Evolutionary conservation across 2,797 vertebrate genomes (phyloP), one percentile per base, ranked within the genome.

Genomic region (Dryobates pubescens): DNA sequence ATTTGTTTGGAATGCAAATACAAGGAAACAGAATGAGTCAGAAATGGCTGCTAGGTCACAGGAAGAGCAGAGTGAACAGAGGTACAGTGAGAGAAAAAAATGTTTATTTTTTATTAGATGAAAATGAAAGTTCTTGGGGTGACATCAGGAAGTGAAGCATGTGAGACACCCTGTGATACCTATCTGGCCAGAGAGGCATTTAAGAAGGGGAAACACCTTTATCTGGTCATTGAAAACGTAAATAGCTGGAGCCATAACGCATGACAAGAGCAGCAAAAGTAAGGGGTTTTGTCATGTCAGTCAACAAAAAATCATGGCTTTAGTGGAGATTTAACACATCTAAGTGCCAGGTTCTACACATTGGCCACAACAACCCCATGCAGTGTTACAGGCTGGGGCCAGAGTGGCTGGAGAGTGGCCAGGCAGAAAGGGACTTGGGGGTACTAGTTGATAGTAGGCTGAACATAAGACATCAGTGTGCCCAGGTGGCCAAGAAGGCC

Each of bases 1-100:
- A 85, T 93, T 85, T 90, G 41, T 90, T 85, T 92, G 75, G 68
- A 92, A 91, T 92, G 75, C 56, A 94, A 92, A 88, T 86, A 19
- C 30, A 76, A 88, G 77, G 73, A 88, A 96, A 79, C n/a, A 74
- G 65, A 94, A 56, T 83, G 82, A 93, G 71, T 89, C 82, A 71
- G 80, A 85, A 88, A 70, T 68, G 26, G 71, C 58, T 84, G 29
- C 32, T 86, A 65, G 36, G 58, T 92, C 69, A 68, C 7, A 2
- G 30, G 36, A 73, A 45, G 32, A 87, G 61, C 47, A 82, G 51
- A n/a, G 47, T 59, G 12, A 77, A 6, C 17, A 68, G 41, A 76
- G 64, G 14, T 73, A 22, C 47, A 64, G 13, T 27, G 23, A 88
- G 41, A 78, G 51, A 30, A 79, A 72, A 72, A 73, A 41, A 2